Base-by-base conservation (phyloP, 2,888 invertebrate genomes). In the Ashinkailepas kermadecensis region DNA sequence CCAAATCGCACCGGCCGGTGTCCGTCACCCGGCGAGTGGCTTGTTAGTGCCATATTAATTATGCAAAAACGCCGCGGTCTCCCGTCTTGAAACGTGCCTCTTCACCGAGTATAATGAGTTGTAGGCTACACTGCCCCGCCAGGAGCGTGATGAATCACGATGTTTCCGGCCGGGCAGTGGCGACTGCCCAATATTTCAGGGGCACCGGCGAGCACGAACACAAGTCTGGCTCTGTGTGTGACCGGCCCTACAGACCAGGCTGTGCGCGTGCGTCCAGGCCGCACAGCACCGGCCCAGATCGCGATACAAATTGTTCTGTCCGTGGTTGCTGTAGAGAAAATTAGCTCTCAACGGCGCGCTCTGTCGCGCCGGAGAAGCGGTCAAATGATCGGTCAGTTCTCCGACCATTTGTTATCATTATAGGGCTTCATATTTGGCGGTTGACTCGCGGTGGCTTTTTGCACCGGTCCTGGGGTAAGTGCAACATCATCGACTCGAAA, bases 21-120 rank as follows among this genome's bases (percentile, higher is more conserved):
- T 39, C 39, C 39, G 39, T 39, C 39, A 4, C 39, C 39, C 39
- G 39, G 39, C 39, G 54, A 54, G 23, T 74, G 74, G 54, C 74
- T 74, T 56, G 74, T 74, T 74, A 74, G 74, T 21, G 74, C 74
- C 74, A 74, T 74, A 74, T 74, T 74, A 74, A 74, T 74, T 74
- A 74, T 74, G 74, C 74, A 74, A 74, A 74, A 74, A 74, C 74
- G 74, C 74, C 7, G 74, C 74, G 18, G 74, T 74, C 74, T 18
- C 74, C 74, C 74, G 74, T 18, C 74, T 56, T 0, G 74, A 74
- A 74, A 74, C 74, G 74, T 74, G 74, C 74, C 74, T 74, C 74
- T 74, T 74, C 74, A 74, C 74, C 39, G 13, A 74, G 21, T 56
- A 74, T 74, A 74, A 74, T 74, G 74, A 74, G 74, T 74, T 74